Base-by-base conservation (phyloP, 1,140 invertebrate genomes). In the Solen grandis region DNA sequence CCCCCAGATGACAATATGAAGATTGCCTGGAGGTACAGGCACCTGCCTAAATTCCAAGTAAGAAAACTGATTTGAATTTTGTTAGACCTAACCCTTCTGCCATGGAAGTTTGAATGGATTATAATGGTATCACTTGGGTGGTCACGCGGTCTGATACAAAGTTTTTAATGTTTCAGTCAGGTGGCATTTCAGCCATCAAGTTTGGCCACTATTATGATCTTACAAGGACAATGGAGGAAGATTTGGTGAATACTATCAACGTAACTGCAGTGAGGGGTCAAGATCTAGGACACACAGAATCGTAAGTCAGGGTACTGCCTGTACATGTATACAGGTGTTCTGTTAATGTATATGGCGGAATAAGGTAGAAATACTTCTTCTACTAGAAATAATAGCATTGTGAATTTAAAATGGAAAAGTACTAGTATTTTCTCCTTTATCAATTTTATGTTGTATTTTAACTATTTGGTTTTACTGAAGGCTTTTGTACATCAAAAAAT, bases 21-120 rank as follows among this genome's bases (percentile, higher is more conserved):
- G 88, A 97, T 97, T 90, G 96, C 96, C 5, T 97, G 96, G 95
- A 93, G 96, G 63, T 97, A 97, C 91, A 95, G 96, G 87, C 95
- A 96, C 83, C 93, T 96, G 86, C 94, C 94, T 46, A 87, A 94
- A 85, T 93, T 95, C 1, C 94, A 96, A 85, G 94, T 90, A 57
- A 50, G n/a, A n/a, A 54, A 19, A 54, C 25, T 54, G 50, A 4
- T 54, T 54, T 54, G 19, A 3, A n/a, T 54, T 54, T 54, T 22
- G 19, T 54, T 54, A 54, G 19, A 13, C 19, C 5, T 54, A 1
- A 54, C 5, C 25, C 25, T n/a, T 54, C 25, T 54, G 54, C 36
- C 19, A 68, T 13, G n/a, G n/a, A n/a, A n/a, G n/a, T n/a, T n/a
- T n/a, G n/a, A n/a, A n/a, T n/a, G n/a, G n/a, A n/a, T n/a, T n/a